Evolutionary conservation across 2,797 vertebrate genomes (phyloP).

Genomic region (Chiroxiphia lanceolata): DNA sequence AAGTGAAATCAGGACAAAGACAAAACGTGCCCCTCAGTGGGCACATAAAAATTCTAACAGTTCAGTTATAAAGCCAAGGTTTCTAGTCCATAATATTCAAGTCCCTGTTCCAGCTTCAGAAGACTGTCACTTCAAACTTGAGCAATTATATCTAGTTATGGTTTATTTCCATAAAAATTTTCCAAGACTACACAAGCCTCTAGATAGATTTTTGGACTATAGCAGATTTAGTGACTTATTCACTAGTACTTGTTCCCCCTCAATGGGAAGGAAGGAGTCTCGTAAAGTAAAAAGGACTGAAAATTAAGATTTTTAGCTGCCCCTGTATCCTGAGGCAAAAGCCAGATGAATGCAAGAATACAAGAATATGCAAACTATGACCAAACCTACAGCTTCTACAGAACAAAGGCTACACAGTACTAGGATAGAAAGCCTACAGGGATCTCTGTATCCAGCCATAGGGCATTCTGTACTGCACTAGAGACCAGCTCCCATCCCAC

Average conservation of each 20-base stretch:
- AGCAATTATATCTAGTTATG: neutral
- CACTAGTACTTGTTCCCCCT: neutral
- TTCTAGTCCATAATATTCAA: neutral
- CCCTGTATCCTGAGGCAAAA: neutral
- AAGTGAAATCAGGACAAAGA: neutral
- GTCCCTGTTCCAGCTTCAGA: neutral
- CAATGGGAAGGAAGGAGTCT: neutral
- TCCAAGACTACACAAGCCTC: neutral
- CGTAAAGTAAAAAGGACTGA: neutral
- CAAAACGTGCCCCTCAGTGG: neutral
- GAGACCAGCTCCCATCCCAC: neutral
- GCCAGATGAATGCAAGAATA: neutral
- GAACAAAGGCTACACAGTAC: neutral
- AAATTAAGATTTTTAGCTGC: neutral
- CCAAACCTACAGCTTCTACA: neutral
- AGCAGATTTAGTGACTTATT: neutral
- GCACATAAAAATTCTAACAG: neutral
- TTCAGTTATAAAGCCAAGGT: neutral
- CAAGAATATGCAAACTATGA: neutral
- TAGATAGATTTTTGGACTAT: neutral
- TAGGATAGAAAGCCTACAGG: neutral
- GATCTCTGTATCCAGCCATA: neutral
- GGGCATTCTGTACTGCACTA: neutral
- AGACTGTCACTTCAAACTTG: neutral
- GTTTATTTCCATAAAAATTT: neutral